phyloP scores from a whole-genome alignment of 2,888 invertebrate genomes.

The Lithophane socia region DNA sequence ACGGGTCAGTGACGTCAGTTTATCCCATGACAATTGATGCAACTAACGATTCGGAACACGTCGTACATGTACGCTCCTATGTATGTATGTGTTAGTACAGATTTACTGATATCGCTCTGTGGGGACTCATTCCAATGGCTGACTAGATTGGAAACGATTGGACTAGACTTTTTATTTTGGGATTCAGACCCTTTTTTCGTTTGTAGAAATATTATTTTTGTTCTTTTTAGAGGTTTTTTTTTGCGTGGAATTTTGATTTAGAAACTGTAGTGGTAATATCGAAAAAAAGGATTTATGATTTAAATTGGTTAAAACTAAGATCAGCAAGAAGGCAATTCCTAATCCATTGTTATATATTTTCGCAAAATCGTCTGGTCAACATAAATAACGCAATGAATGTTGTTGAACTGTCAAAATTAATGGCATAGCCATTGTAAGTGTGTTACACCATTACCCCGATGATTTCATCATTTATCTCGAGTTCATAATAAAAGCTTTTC shows the following conservation, averaged over 20 bases:
- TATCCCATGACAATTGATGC: conserved; percentile 56
- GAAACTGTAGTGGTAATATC: background rate
- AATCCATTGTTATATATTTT: background rate
- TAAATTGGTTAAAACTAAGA: no score
- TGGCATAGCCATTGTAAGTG: background rate
- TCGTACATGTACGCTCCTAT: background rate
- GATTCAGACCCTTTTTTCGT: conserved; percentile 31
- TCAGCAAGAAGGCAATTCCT: no score
- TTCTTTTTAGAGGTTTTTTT: background rate
- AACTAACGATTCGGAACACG: conserved; percentile 57
- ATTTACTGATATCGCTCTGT: conserved; percentile 56
- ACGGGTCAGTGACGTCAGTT: conserved; percentile 34
- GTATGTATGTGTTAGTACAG: conserved; percentile 37
- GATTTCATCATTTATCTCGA: background rate
- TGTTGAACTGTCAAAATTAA: background rate
- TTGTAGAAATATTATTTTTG: conserved; percentile 20
- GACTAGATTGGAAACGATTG: conserved; percentile 55
- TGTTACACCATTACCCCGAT: background rate
- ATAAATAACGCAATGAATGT: background rate
- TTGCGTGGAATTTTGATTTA: conserved; percentile 1
- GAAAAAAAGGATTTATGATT: background rate
- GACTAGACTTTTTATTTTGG: conserved; percentile 39
- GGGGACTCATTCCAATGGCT: conserved; percentile 56
- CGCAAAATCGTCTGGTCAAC: background rate
- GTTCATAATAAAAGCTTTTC: background rate